Evolutionary conservation across 1,140 invertebrate genomes (phyloP).

Genomic region (Bombyx mandarina): DNA sequence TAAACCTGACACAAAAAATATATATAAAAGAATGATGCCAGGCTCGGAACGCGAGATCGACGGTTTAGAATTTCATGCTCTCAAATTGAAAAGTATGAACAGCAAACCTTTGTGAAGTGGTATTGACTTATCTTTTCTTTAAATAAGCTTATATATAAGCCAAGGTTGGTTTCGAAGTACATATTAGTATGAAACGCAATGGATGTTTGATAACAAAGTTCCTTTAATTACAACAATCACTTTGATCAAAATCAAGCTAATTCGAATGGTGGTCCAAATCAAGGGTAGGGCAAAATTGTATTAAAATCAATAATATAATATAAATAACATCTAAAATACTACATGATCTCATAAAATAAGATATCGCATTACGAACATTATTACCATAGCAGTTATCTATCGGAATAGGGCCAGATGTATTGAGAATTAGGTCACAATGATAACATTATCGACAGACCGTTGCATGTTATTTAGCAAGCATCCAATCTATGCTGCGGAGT

Average conservation of each 20-base stretch:
- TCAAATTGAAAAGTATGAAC: too few species aligned
- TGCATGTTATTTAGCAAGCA: constrained; percentile 9
- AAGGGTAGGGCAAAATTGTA: not conserved
- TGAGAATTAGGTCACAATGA: constrained; percentile 60
- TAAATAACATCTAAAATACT: not conserved
- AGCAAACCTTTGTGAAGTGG: too few species aligned
- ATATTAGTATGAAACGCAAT: too few species aligned
- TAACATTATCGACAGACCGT: constrained; percentile 29
- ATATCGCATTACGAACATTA: not conserved
- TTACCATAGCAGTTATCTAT: constrained; percentile 23
- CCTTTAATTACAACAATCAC: too few species aligned
- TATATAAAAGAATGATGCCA: constrained; percentile 36
- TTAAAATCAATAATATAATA: not conserved
- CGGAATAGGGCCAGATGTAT: constrained; percentile 44
- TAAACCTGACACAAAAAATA: constrained; percentile 59
- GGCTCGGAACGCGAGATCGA: constrained; percentile 36
- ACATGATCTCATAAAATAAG: not conserved
- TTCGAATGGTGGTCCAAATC: too few species aligned
- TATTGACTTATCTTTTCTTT: too few species aligned
- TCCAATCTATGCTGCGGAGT: constrained; percentile 3
- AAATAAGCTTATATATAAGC: too few species aligned
- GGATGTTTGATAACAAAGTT: too few species aligned
- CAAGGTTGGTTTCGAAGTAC: too few species aligned
- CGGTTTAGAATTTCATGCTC: constrained; percentile 3
- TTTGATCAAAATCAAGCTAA: too few species aligned